Evolutionary conservation across 1,140 invertebrate species (phyloP), one percentile per base, ranked within the genome.

Genomic region (Drosophila truncata): DNA sequence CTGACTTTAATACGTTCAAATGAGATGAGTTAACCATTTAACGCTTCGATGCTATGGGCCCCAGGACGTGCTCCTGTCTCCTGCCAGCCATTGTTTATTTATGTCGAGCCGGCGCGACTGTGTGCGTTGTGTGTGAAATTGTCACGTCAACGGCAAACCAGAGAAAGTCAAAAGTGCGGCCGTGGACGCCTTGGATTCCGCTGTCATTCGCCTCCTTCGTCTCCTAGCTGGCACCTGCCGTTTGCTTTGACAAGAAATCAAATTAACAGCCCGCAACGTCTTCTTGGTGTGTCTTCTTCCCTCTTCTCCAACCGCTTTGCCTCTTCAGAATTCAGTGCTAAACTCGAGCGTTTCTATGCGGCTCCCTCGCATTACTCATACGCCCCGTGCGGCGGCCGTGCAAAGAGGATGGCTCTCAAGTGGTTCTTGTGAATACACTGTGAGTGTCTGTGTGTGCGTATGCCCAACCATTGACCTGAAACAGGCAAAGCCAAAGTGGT

Each of bases 241-340:
- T 55, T 83, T 84, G 60, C 64, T 86, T 87, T 86, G 84, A 88
- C 84, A 78, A 77, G 72, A 73, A 88, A 88, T 83, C 64, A 83
- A 88, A 87, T 87, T 88, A 84, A 84, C 76, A 88, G 80, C 60
- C 80, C 80, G 59, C 83, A 77, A 70, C 67, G 66, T 66, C 80
- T 85, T 66, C 80, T 85, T 79, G 54, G 66, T 66, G 29, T 37
- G 39, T n/a, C n/a, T n/a, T n/a, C 18, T 31, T 27, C 13, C 4
- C 27, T 4, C n/a, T 2, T 4, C 31, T 23, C 23, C 49, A 29
- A 16, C 71, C 18, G 25, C 41, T 13, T 44, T 54, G 18, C 11
- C 31, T 37, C 23, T 52, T 42, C 42, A 41, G 61, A 49, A 33
- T 44, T 33, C 49, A 29, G 31, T 54, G 37, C 47, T 49, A 16